Conservation (phyloP, 2,888 invertebrate species). For the Drosophila sordidapex region DNA sequence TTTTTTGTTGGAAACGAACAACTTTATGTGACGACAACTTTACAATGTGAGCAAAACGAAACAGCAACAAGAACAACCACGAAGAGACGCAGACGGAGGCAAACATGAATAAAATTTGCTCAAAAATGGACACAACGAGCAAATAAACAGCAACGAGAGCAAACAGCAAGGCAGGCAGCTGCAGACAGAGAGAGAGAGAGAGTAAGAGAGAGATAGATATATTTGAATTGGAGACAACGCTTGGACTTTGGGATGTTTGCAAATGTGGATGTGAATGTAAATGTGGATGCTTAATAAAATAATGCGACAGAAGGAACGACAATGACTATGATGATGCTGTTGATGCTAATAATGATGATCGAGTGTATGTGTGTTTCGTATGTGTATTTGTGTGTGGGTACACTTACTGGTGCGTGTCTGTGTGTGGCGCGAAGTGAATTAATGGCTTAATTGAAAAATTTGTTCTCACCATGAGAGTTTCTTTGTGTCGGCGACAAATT, state of each 20-base stretch:
- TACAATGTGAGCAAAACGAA: conserved; percentile 64
- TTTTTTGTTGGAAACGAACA: conserved; percentile 33
- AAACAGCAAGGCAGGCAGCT: neutral
- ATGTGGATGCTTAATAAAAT: conserved; percentile 80
- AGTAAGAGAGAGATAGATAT: neutral
- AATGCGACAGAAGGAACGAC: conserved; percentile 82
- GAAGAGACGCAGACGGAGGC: conserved; percentile 43
- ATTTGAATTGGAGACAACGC: conserved; percentile 60
- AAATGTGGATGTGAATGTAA: conserved; percentile 41
- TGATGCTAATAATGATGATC: conserved; percentile 52
- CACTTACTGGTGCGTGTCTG: conserved; percentile 34
- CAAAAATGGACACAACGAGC: conserved; percentile 73
- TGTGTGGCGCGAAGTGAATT: conserved; percentile 79
- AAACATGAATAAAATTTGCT: conserved; percentile 79
- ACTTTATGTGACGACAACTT: conserved; percentile 70
- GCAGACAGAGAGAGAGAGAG: conserved; percentile 18
- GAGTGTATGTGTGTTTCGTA: conserved; percentile 34
- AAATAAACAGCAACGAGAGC: conserved; percentile 47
- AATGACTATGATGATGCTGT: conserved; percentile 45
- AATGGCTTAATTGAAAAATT: conserved; percentile 85
- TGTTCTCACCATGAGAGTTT: conserved; percentile 79
- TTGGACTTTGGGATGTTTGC: conserved; percentile 53
- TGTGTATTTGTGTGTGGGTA: conserved; percentile 36
- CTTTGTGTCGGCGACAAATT: conserved; percentile 63
- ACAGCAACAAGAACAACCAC: conserved; percentile 24